Evolutionary conservation across 2,888 invertebrate species (phyloP).

Genomic region (Melanophora roralis): DNA sequence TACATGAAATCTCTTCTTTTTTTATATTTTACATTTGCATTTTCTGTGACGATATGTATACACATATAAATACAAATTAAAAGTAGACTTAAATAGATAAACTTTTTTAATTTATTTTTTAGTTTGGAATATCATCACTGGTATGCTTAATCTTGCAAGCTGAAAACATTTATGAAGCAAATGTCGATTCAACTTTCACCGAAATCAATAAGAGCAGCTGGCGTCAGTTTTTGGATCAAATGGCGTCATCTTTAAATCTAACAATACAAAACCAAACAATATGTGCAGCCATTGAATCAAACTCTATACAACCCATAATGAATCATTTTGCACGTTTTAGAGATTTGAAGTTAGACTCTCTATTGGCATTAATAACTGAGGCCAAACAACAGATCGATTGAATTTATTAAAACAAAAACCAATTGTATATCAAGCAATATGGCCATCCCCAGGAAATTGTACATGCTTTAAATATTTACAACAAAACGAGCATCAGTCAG

Average conservation of each 20-base stretch:
- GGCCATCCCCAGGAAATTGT: slow-evolving; percentile 24
- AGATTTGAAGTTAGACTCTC: slow-evolving; percentile 75
- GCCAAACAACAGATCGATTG: slow-evolving; percentile 75
- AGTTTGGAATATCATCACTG: slow-evolving; percentile 77
- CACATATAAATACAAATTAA: too few species aligned
- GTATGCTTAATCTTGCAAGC: slow-evolving; percentile 74
- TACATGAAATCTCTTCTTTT: too few species aligned
- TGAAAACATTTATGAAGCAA: slow-evolving; percentile 72
- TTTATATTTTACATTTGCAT: too few species aligned
- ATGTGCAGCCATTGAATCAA: slow-evolving; percentile 76
- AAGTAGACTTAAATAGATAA: not conserved
- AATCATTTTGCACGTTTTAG: slow-evolving; percentile 76
- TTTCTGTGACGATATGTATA: too few species aligned
- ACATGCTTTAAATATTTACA: not conserved
- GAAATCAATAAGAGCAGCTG: slow-evolving; percentile 70
- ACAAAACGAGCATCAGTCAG: too few species aligned
- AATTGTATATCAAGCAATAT: not conserved
- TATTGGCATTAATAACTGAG: slow-evolving; percentile 75
- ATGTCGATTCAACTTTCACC: slow-evolving; percentile 67
- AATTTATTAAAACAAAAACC: slow-evolving; percentile 39
- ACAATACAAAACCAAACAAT: slow-evolving; percentile 76
- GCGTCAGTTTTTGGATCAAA: slow-evolving; percentile 74
- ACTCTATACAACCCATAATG: slow-evolving; percentile 76
- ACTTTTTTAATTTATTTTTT: slow-evolving; percentile 10
- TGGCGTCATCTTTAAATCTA: slow-evolving; percentile 74